Evolutionary conservation across 2,113 vertebrate genomes (phyloP), one percentile per base, ranked within the genome.

Genomic region (Marcusenius ussheri): DNA sequence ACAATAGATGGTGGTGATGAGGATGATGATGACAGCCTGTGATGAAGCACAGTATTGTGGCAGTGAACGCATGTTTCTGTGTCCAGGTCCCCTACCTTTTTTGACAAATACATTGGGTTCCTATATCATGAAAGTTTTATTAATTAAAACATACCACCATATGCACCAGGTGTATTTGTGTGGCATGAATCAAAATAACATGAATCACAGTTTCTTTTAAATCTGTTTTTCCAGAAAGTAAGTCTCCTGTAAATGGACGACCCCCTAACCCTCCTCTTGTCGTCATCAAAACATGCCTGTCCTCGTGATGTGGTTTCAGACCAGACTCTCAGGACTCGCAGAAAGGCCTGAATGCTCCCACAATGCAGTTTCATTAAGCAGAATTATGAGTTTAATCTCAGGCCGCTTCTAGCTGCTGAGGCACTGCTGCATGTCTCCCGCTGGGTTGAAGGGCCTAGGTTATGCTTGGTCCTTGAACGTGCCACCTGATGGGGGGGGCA

Each of bases 331-430:
- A 47, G 58, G 39, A 70, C 90, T 53, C 31, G 15, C 62, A 80
- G 85, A 66, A 80, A 85, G 31, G 13, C 8, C 46, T 90, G 35
- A 88, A 88, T 83, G 88, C 87, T 77, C 89, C 83, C 56, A 50
- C 42, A 42, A 70, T 87, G 66, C 84, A 88, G 62, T 90, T 88
- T 87, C 47, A 77, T 90, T 88, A 87, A 90, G 89, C n/a, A 53
- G 85, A 90, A 88, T 90, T 90, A 90, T 80, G 58, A 53, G 27
- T 90, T 86, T 53, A 88, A 88, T 90, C 62, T 90, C 46, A 49
- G 58, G 85, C 46, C 49, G 39, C 58, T 45, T 39, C 24, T 31
- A n/a, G 46, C 85, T 88, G 85, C 49, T 47, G 27, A 88, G 87
- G 9, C 24, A 19, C 35, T 9, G 4, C 35, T 15, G 19, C 56